Evolutionary conservation across 2,888 invertebrate genomes (phyloP).

Genomic region (Microchrysa polita): DNA sequence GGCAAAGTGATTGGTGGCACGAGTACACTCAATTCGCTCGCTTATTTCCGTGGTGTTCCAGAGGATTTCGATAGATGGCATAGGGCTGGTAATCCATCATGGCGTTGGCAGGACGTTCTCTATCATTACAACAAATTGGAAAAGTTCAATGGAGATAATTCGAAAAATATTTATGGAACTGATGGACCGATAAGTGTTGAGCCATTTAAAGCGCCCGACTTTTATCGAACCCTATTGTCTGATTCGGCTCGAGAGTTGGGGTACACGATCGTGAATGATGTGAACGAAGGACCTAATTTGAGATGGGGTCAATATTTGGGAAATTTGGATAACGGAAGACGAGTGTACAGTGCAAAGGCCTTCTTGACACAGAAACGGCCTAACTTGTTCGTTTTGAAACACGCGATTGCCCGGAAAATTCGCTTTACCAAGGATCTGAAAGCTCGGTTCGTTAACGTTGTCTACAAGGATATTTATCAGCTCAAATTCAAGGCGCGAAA

Average conservation of each 20-base stretch:
- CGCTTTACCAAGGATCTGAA: constrained; percentile 64
- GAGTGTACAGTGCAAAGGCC: constrained; percentile 82
- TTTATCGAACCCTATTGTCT: constrained; percentile 71
- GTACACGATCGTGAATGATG: constrained; percentile 68
- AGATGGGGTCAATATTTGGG: constrained; percentile 78
- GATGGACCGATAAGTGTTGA: constrained; percentile 77
- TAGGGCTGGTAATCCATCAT: constrained; percentile 73
- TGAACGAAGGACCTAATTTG: constrained; percentile 76
- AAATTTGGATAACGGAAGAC: constrained; percentile 74
- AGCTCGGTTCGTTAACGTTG: constrained; percentile 60
- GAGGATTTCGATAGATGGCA: constrained; percentile 83
- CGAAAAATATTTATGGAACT: constrained; percentile 66
- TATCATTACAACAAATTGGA: constrained; percentile 86
- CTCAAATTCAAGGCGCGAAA: constrained; percentile 10
- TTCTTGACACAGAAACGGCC: constrained; percentile 66
- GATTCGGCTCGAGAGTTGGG: constrained; percentile 74
- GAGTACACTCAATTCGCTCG: constrained; percentile 84
- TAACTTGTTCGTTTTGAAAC: constrained; percentile 68
- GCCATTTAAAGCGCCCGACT: constrained; percentile 68
- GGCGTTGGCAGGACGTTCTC: constrained; percentile 76
- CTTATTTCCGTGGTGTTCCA: constrained; percentile 81
- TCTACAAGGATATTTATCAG: neutral
- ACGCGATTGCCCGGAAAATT: constrained; percentile 67
- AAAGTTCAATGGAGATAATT: constrained; percentile 72
- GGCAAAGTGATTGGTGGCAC: constrained; percentile 80